phyloP scores from a whole-genome alignment of 2,113 vertebrate genomes.

The Cololabis saira region DNA sequence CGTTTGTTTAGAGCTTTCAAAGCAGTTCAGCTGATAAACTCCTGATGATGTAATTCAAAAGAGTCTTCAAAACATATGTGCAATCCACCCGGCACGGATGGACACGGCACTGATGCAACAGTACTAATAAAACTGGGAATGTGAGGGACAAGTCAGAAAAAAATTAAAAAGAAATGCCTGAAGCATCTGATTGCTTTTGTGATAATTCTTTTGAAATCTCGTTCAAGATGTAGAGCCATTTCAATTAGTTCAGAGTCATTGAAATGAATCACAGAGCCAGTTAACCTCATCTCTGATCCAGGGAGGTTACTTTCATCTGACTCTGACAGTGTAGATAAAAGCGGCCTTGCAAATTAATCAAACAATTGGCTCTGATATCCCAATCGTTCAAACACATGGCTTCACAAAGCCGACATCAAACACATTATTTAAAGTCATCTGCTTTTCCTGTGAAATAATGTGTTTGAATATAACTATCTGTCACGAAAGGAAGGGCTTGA shows the following conservation, averaged over 20 bases:
- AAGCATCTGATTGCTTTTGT: background rate
- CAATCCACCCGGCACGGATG: background rate
- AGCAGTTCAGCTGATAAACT: conserved; percentile 43
- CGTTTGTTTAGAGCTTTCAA: conserved; percentile 59
- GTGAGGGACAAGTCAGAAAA: no score
- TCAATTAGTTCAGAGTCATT: background rate
- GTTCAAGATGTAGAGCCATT: background rate
- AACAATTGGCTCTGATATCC: conserved; percentile 13
- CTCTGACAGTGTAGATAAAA: conserved; percentile 39
- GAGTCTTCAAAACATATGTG: conserved; percentile 37
- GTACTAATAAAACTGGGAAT: background rate
- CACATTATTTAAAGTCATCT: conserved; percentile 3
- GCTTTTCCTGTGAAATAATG: background rate
- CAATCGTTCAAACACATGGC: conserved; percentile 15
- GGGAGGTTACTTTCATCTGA: conserved; percentile 19
- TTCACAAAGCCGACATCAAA: conserved; percentile 16
- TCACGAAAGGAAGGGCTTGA: background rate
- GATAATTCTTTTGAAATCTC: background rate
- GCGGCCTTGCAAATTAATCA: background rate
- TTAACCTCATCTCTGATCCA: conserved; percentile 53
- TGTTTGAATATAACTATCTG: background rate
- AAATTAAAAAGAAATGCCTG: background rate
- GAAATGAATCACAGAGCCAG: conserved; percentile 30
- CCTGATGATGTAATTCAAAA: conserved; percentile 36
- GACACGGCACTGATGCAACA: background rate